phyloP scores from a whole-genome alignment of 2,888 invertebrate genomes.

The Drosophila melanosoma region DNA sequence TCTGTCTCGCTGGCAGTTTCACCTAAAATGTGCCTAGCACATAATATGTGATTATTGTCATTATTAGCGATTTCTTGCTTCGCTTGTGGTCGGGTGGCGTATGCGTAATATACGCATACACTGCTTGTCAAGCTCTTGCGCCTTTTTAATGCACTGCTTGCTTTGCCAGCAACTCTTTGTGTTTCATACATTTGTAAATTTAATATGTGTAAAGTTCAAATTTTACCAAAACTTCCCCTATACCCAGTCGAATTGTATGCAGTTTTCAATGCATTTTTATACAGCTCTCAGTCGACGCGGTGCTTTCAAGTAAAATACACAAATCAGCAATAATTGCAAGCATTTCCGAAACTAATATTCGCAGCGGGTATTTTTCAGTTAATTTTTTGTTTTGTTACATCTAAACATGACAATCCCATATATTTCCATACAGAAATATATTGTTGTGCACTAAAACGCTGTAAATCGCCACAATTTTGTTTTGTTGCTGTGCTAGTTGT shows the following conservation, averaged over 20 bases:
- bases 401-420: slow-evolving; percentile 34
- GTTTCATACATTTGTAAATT: no score
- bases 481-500: slow-evolving; percentile 5
- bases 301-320: background rate
- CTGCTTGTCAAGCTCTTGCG: slow-evolving; percentile 35
- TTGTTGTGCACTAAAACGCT: background rate
- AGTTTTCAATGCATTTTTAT: background rate
- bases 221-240: background rate
- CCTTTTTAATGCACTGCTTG: slow-evolving; percentile 6
- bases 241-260: background rate
- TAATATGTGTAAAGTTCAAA: background rate
- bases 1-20: background rate
- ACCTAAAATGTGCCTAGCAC: background rate
- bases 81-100: slow-evolving; percentile 31
- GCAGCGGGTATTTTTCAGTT: slow-evolving; percentile 4
- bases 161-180: background rate
- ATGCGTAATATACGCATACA: slow-evolving; percentile 46
- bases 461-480: slow-evolving; percentile 36
- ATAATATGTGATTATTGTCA: slow-evolving; percentile 26
- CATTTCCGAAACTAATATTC: slow-evolving; percentile 13
- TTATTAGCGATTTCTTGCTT: background rate
- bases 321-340: slow-evolving; percentile 5
- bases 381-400: slow-evolving; percentile 1
- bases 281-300: background rate
- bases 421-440: slow-evolving; percentile 4